Conservation (phyloP, 2,113 vertebrate genomes). For the Bungarus multicinctus region DNA sequence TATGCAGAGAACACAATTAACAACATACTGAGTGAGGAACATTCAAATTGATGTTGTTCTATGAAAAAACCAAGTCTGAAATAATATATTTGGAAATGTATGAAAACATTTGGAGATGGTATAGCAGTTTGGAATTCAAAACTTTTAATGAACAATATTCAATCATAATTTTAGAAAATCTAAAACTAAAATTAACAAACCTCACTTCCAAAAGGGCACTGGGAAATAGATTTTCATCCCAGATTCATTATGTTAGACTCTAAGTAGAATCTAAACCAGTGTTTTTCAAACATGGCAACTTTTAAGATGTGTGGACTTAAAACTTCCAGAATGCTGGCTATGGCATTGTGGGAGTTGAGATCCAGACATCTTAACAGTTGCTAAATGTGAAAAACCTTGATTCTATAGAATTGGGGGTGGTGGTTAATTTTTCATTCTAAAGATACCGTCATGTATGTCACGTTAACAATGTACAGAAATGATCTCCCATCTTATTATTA, state of each 20-base stretch:
- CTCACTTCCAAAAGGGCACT: neutral
- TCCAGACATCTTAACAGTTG: neutral
- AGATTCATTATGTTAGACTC: neutral
- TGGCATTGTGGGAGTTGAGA: neutral
- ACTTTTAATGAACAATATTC: neutral
- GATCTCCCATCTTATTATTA: neutral
- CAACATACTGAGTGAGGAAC: constrained; percentile 55
- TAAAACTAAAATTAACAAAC: neutral
- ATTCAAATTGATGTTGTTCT: constrained; percentile 60
- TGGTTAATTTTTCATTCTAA: constrained; percentile 8
- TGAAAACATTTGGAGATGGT: constrained; percentile 63
- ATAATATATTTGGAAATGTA: constrained; percentile 42
- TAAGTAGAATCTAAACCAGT: constrained; percentile 22
- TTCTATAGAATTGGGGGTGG: neutral
- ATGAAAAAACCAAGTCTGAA: constrained; percentile 65
- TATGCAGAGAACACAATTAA: constrained; percentile 68
- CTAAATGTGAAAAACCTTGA: neutral
- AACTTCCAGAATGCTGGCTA: neutral
- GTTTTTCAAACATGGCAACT: neutral
- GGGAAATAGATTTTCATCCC: constrained; percentile 20
- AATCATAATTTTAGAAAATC: neutral
- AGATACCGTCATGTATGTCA: neutral
- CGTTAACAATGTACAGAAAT: too few relatives aligned
- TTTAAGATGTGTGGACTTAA: neutral
- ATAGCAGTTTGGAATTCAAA: constrained; percentile 29